A percentile compares a stretch with the other conserved stretches of the same genome.
These are phyloP conservation scores for Mimas tiliae DNA, from an alignment of 2,888 invertebrate species.

Conservation along the genomic window DNA sequence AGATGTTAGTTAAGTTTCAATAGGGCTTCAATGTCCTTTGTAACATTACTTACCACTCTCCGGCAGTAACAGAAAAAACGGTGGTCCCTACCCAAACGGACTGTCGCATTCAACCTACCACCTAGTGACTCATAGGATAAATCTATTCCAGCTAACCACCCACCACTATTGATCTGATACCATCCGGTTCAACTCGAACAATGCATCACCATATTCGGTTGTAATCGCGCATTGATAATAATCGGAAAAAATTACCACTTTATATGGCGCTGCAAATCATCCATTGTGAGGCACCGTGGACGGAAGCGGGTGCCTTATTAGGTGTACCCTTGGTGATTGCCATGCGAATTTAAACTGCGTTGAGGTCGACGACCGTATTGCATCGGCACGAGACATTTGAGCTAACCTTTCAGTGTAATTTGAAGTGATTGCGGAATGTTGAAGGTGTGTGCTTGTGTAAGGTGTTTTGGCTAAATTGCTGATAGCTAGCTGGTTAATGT, in stretches of 20 bases:
- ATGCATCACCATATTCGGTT: constrained; percentile 24
- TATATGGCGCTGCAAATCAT: constrained; percentile 49
- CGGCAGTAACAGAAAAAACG: no score
- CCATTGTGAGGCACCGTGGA: constrained; percentile 64
- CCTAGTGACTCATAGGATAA: no score
- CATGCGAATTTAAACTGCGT: constrained; percentile 25
- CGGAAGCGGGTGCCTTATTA: constrained; percentile 65
- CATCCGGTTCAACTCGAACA: background rate
- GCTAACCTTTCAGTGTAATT: constrained; percentile 3
- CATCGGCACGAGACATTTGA: constrained; percentile 7
- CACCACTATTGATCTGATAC: background rate
- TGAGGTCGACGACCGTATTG: constrained; percentile 23
- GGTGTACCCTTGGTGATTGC: constrained; percentile 36
- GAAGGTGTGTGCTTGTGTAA: background rate
- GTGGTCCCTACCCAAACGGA: no score
- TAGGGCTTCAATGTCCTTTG: no score
- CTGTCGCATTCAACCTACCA: no score
- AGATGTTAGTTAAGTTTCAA: no score
- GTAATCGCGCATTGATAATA: constrained; percentile 28
- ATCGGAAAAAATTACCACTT: constrained; percentile 27
- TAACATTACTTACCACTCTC: no score
- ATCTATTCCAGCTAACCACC: background rate
- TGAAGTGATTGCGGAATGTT: constrained; percentile 7
- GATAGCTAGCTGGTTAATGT: no score
- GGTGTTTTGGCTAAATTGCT: background rate